These are phyloP conservation scores for Choloepus hoffmanni DNA, from an alignment of 2,113 vertebrate species.

Conservation along the genomic window DNA sequence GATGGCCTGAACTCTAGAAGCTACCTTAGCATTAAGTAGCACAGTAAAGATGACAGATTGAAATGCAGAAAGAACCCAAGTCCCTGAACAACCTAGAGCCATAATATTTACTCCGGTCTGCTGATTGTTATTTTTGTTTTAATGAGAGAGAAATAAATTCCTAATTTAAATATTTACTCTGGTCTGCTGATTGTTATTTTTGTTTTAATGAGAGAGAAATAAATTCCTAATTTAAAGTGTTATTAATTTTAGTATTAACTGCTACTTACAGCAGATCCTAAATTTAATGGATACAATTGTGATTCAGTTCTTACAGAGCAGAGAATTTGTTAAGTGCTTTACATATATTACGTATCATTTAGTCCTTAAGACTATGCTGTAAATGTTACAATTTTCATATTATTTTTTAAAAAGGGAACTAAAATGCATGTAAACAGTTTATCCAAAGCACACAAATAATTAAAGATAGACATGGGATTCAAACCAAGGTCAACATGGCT, in stretches of 20 bases:
- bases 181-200: background rate
- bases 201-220: background rate
- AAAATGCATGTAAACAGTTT: constrained; percentile 48
- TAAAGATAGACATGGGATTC: background rate
- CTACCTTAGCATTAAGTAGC: background rate
- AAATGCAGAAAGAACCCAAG: constrained; percentile 4
- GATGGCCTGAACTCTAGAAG: background rate
- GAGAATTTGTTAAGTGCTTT: background rate
- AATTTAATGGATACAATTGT: background rate
- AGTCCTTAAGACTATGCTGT: background rate
- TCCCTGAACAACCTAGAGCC: background rate
- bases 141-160: constrained; percentile 20
- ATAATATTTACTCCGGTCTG: background rate
- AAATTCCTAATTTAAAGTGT: constrained; percentile 22
- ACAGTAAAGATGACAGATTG: background rate
- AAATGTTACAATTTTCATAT: background rate
- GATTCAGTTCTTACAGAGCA: background rate
- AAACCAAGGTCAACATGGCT: background rate
- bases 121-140: background rate
- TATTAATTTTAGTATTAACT: constrained; percentile 39
- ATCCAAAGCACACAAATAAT: constrained; percentile 19
- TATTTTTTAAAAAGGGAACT: constrained; percentile 5
- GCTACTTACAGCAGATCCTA: background rate
- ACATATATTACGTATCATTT: background rate
- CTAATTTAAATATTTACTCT: background rate